A percentile compares a stretch with the other conserved stretches of the same genome.
Evolutionary conservation across 2,113 vertebrate genomes (phyloP).

Genomic region (Hirundichthys speculiger): DNA sequence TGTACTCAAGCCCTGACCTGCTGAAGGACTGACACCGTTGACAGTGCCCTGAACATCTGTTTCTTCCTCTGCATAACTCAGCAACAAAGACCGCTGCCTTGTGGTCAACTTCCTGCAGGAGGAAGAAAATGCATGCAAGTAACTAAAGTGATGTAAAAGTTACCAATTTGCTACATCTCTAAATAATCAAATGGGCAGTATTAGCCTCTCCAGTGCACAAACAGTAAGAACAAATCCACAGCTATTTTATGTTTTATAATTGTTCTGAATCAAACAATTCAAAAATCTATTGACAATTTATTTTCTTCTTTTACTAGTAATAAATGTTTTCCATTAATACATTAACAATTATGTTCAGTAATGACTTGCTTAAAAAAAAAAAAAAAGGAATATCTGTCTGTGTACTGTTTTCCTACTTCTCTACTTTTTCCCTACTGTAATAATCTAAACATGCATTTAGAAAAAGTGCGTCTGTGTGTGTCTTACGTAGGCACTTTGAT

Average conservation of each 20-base stretch:
- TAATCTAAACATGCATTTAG: neutral
- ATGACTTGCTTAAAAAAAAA: neutral
- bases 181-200: too few relatives aligned
- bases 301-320: too few relatives aligned
- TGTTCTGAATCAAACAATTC: too few relatives aligned
- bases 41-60: slow-evolving; percentile 88
- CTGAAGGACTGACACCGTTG: slow-evolving; percentile 73
- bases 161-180: too few relatives aligned
- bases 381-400: neutral
- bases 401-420: too few relatives aligned
- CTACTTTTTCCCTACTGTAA: neutral
- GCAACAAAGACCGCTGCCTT: slow-evolving; percentile 87
- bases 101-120: slow-evolving; percentile 86
- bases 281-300: too few relatives aligned
- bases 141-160: neutral
- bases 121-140: neutral
- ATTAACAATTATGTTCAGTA: too few relatives aligned
- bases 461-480: neutral
- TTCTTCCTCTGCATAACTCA: slow-evolving; percentile 93
- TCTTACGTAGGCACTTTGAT: slow-evolving; percentile 92
- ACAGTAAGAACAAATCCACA: too few relatives aligned
- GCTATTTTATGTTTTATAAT: too few relatives aligned
- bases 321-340: too few relatives aligned
- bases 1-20: slow-evolving; percentile 37
- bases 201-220: too few relatives aligned